Conservation (phyloP, 2,888 invertebrate species). For the Andrena trimmerana region DNA sequence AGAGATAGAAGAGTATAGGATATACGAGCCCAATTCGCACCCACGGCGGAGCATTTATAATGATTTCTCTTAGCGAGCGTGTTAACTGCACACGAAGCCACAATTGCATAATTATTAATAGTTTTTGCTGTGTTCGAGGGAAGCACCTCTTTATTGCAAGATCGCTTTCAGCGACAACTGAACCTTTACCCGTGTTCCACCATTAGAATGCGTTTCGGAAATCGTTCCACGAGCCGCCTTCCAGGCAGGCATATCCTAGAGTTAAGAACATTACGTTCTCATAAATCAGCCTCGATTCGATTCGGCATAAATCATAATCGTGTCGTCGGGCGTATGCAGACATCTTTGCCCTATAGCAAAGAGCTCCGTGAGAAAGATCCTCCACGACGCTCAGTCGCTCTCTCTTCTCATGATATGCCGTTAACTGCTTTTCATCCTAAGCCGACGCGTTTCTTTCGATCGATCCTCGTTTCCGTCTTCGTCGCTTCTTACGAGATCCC, state of each 20-base stretch:
- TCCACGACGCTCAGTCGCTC: conserved; percentile 44
- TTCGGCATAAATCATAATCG: conserved; percentile 75
- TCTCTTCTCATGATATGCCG: conserved; percentile 59
- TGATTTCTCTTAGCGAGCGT: too few species aligned
- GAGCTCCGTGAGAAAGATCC: conserved; percentile 66
- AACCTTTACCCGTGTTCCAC: conserved; percentile 12
- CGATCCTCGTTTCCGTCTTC: conserved; percentile 14
- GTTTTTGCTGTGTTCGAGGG: conserved; percentile 1
- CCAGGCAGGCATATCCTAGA: conserved; percentile 29
- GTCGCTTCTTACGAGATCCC: neutral
- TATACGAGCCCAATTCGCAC: too few species aligned
- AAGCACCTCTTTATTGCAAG: neutral
- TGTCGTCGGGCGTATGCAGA: conserved; percentile 60
- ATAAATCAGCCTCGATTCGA: conserved; percentile 74
- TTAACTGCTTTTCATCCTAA: conserved; percentile 49
- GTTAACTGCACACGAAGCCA: neutral
- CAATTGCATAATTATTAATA: conserved; percentile 13
- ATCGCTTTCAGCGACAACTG: conserved; percentile 30
- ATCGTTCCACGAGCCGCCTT: conserved; percentile 34
- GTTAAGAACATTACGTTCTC: conserved; percentile 64
- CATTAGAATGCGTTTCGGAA: conserved; percentile 37
- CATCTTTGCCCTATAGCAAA: conserved; percentile 61
- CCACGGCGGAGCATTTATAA: too few species aligned
- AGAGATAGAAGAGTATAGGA: too few species aligned
- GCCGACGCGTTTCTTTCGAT: conserved; percentile 46